Conservation (phyloP, 2,797 vertebrate genomes). For the Lophius americanus region DNA sequence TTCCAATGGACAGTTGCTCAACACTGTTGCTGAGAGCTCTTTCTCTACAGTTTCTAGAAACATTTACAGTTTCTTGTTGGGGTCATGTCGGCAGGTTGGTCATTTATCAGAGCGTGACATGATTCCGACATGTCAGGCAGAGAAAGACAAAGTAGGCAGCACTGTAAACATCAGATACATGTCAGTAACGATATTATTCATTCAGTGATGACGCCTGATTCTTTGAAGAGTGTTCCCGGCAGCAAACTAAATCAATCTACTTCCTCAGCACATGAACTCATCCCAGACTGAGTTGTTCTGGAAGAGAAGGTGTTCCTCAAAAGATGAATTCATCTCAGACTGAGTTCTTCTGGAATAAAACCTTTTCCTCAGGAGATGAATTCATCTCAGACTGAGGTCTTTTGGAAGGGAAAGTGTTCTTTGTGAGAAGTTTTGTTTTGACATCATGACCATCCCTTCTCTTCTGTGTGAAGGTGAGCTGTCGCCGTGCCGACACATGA, state of each 20-base stretch:
- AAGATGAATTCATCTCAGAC: neutral
- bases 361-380: neutral
- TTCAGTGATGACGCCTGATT: too few species aligned
- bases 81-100: slow-evolving; percentile 22
- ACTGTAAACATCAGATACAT: slow-evolving; percentile 10
- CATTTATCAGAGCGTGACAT: neutral
- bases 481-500: slow-evolving; percentile 91
- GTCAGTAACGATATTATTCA: slow-evolving; percentile 4
- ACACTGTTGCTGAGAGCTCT: slow-evolving; percentile 12
- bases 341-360: slow-evolving; percentile 1
- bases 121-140: slow-evolving; percentile 24
- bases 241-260: too few species aligned
- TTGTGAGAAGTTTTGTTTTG: too few species aligned
- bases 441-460: slow-evolving; percentile 8
- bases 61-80: slow-evolving; percentile 9
- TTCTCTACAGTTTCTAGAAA: neutral
- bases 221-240: too few species aligned
- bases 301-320: neutral
- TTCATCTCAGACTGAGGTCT: neutral
- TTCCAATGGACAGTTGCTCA: slow-evolving; percentile 11
- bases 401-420: too few species aligned
- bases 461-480: slow-evolving; percentile 86
- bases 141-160: slow-evolving; percentile 1
- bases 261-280: too few species aligned
- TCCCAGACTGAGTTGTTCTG: too few species aligned